A percentile compares a stretch with the other conserved stretches of the same genome.
phyloP scores from a whole-genome alignment of 2,113 vertebrate species.

The Halcyon malimbica region DNA sequence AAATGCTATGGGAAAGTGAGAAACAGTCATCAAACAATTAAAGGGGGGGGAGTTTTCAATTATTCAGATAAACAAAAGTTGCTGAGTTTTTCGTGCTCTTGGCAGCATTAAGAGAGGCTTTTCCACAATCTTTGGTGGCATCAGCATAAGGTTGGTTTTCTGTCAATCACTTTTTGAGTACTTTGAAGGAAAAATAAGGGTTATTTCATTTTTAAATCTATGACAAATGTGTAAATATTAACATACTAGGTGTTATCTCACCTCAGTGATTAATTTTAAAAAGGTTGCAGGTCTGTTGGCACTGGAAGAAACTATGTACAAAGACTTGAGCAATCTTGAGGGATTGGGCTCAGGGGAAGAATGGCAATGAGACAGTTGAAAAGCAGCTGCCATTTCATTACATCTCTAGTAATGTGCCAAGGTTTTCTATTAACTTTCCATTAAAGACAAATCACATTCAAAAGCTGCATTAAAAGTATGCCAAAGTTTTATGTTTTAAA shows the following conservation, averaged over 20 bases:
- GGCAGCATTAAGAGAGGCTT: neutral
- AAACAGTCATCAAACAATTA: neutral
- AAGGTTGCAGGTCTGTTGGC: conserved; percentile 13
- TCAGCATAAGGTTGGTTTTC: neutral
- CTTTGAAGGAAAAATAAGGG: neutral
- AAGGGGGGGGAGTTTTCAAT: neutral
- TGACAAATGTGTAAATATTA: conserved; percentile 26
- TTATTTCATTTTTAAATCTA: conserved; percentile 5
- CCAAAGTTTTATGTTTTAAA: conserved; percentile 45
- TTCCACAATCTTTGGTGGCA: neutral
- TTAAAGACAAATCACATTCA: conserved; percentile 1
- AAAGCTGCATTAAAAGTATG: conserved; percentile 9
- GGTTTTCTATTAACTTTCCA: conserved; percentile 46
- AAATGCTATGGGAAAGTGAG: neutral
- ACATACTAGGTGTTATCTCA: conserved; percentile 44
- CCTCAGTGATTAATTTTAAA: conserved; percentile 20
- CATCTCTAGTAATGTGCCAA: conserved; percentile 46
- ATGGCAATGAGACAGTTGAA: conserved; percentile 56
- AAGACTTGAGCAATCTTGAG: conserved; percentile 26
- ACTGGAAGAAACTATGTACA: neutral
- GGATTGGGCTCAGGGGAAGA: conserved; percentile 25
- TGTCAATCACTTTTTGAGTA: neutral
- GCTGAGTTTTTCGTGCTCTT: neutral
- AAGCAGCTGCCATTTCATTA: conserved; percentile 62
- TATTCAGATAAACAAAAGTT: neutral